Evolutionary conservation across 2,797 vertebrate species (phyloP).

Genomic region (Moxostoma hubbsi): DNA sequence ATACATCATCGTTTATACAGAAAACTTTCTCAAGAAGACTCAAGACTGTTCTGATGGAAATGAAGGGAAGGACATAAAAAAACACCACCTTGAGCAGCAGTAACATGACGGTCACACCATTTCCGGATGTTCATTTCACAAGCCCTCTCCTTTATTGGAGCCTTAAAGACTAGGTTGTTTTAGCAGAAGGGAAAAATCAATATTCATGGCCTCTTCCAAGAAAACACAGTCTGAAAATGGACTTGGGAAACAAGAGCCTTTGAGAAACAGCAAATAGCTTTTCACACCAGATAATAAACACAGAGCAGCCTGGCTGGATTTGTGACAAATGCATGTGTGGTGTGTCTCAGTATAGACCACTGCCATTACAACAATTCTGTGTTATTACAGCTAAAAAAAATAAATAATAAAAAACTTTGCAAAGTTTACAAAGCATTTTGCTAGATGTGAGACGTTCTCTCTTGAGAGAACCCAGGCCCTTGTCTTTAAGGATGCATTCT

Average conservation of each 20-base stretch:
- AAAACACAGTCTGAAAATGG: constrained; percentile 46
- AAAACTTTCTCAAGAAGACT: not conserved
- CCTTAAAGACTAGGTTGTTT: constrained; percentile 37
- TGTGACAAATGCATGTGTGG: constrained; percentile 21
- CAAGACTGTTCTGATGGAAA: not conserved
- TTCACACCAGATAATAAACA: constrained; percentile 65
- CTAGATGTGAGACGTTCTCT: no score
- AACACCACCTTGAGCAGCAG: not conserved
- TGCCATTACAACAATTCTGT: not conserved
- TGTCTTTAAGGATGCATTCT: constrained; percentile 54
- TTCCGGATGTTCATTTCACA: constrained; percentile 23
- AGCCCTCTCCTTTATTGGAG: constrained; percentile 19
- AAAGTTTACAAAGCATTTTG: not conserved
- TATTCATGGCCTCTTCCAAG: constrained; percentile 56
- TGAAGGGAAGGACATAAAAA: not conserved
- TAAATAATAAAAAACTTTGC: no score
- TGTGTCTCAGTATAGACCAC: not conserved
- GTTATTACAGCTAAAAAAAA: not conserved
- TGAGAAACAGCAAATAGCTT: constrained; percentile 61
- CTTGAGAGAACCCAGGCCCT: constrained; percentile 33
- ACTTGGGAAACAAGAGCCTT: constrained; percentile 46
- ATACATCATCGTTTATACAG: not conserved
- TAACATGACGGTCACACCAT: constrained; percentile 30
- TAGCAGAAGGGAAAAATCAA: constrained; percentile 54
- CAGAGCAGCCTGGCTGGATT: constrained; percentile 36